Percentiles rank a stretch among this genome's conserved stretches.
Conservation (phyloP, 2,113 vertebrate genomes). For the Rattus rattus region DNA sequence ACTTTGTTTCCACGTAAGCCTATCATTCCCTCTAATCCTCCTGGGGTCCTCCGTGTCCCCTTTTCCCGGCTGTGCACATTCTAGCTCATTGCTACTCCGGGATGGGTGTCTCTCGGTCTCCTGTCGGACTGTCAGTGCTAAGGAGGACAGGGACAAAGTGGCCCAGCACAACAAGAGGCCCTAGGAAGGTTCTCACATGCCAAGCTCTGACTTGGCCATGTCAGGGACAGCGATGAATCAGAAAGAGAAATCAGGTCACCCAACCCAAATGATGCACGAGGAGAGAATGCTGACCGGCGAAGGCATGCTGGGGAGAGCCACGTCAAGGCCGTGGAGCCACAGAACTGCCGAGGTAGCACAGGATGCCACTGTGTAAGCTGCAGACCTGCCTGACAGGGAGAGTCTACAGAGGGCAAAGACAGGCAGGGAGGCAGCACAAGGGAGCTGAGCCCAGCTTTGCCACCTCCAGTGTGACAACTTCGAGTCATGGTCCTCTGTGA, state of each 20-base stretch:
- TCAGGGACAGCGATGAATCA: background rate
- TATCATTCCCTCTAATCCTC: background rate
- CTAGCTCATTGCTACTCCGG: background rate
- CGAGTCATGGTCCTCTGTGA: background rate
- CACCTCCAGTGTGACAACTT: background rate
- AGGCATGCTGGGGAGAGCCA: fast-evolving
- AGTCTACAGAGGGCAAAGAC: background rate
- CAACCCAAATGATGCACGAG: background rate
- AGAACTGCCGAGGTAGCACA: background rate
- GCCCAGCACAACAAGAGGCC: background rate
- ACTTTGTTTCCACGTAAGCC: background rate
- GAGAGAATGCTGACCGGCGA: background rate
- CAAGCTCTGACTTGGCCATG: background rate
- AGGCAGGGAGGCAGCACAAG: background rate
- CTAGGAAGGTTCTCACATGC: background rate
- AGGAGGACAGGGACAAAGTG: background rate
- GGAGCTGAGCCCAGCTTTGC: background rate
- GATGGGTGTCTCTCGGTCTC: background rate
- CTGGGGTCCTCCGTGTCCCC: background rate
- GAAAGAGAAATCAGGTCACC: background rate
- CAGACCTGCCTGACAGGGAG: fast-evolving
- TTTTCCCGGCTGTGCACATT: too few relatives aligned
- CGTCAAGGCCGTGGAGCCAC: background rate
- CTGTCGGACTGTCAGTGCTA: background rate
- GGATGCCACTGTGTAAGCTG: fast-evolving